Conservation (phyloP, 2,888 invertebrate genomes). For the Drosophila paranaensis region DNA sequence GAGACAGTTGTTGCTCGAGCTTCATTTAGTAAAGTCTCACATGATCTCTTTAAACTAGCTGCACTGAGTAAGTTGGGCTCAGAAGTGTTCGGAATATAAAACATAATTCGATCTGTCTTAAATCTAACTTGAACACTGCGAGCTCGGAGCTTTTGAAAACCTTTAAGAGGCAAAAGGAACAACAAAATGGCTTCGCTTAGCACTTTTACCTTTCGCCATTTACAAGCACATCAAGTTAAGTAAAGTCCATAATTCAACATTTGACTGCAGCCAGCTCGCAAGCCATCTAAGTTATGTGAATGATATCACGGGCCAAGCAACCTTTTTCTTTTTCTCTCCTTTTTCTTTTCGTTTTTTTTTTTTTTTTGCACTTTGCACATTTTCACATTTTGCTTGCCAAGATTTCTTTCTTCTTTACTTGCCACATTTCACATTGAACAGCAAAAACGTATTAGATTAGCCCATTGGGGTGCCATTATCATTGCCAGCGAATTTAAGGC, state of each 20-base stretch:
- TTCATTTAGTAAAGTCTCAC: background rate
- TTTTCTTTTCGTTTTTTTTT: background rate
- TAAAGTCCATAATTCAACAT: conserved; percentile 66
- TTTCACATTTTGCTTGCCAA: conserved; percentile 50
- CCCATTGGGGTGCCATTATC: conserved; percentile 42
- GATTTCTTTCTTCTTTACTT: conserved; percentile 32
- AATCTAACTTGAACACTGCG: background rate
- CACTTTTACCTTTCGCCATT: conserved; percentile 34
- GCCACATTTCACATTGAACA: conserved; percentile 59
- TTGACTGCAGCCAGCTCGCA: conserved; percentile 33
- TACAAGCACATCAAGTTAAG: conserved; percentile 36
- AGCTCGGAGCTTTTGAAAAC: background rate
- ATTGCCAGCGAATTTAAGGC: conserved; percentile 36
- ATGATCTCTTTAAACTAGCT: background rate
- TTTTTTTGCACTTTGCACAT: conserved; percentile 13
- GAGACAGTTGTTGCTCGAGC: background rate
- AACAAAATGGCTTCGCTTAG: conserved; percentile 16
- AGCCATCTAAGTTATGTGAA: conserved; percentile 42
- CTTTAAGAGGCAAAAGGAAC: background rate
- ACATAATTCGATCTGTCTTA: no score
- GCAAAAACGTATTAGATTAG: conserved; percentile 64
- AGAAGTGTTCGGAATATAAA: no score
- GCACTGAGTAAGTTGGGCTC: no score
- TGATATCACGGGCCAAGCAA: conserved; percentile 33
- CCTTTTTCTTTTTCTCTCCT: conserved; percentile 16